Evolutionary conservation across 2,797 vertebrate genomes (phyloP), one percentile per base, ranked within the genome.

Genomic region (Botia almorhae): DNA sequence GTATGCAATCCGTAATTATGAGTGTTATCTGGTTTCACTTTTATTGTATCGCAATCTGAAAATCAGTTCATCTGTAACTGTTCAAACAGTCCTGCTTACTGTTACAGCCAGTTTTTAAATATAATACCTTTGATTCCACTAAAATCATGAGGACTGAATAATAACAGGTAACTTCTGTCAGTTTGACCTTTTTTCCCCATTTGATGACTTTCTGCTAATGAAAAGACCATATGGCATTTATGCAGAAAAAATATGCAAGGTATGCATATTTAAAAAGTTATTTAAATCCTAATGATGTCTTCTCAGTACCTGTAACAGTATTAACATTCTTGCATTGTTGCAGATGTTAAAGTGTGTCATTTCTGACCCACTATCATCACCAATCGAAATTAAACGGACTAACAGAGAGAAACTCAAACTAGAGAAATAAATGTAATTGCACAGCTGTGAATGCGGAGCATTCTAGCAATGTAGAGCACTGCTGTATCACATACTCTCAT

Each of bases 31-130:
- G n/a, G 29, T 72, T 79, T 53, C 60, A 50, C 21, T 19, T 73
- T 63, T 51, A 50, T 63, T 71, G n/a, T 58, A 17, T 72, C 12
- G 39, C 7, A 53, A 19, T 55, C 33, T 67, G 36, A 21, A 80
- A 73, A 73, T 53, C 76, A 51, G 56, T 61, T 60, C n/a, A 71
- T 53, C 39, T 51, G 68, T 63, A 48, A 63, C 46, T 61, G 76
- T 51, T 51, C 67, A 60, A 29, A 58, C 23, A 69, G 5, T 33
- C 11, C 17, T 33, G 53, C 64, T 76, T 19, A 39, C 39, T 55
- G 60, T 50, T 60, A 69, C 17, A 69, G 21, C 3, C 5, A 68
- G n/a, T 4, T 23, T 60, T 3, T 60, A 7, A 53, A 46, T 75
- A 39, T 23, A 39, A 64, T 46, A 33, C 13, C 16, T 63, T 7